Conservation (phyloP, 2,888 invertebrate genomes). For the Philereme transversata region DNA sequence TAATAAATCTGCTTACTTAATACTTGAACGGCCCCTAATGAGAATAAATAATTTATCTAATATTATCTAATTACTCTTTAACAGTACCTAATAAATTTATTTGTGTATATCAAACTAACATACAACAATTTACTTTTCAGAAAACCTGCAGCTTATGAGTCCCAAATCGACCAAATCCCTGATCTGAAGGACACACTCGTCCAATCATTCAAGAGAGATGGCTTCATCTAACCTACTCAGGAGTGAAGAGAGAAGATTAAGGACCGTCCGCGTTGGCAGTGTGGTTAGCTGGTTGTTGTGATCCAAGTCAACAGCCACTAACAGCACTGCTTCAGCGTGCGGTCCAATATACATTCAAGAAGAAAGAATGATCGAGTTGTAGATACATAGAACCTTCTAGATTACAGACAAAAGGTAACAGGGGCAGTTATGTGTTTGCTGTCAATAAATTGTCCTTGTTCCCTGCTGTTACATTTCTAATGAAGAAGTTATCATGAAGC, state of each 20-base stretch:
- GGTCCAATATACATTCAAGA: conserved; percentile 58
- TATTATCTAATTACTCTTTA: too few species aligned
- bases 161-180: conserved; percentile 28
- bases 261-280: conserved; percentile 95
- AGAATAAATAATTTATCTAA: too few species aligned
- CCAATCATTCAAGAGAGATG: conserved; percentile 22
- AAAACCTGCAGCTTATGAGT: conserved; percentile 24
- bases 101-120: conserved; percentile 2
- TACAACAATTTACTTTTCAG: conserved; percentile 26
- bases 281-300: conserved; percentile 99
- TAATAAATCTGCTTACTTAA: too few species aligned
- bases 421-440: conserved; percentile 4
- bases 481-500: neutral
- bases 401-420: conserved; percentile 15
- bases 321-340: conserved; percentile 95
- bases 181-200: conserved; percentile 28
- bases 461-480: conserved; percentile 7
- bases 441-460: conserved; percentile 13
- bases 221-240: conserved; percentile 16
- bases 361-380: neutral
- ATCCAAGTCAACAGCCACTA: conserved; percentile 93
- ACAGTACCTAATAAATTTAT: too few species aligned
- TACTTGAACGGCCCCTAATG: too few species aligned
- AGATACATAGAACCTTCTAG: neutral
- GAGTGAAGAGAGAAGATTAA: conserved; percentile 37